A percentile compares a stretch with the other conserved stretches of the same genome.
Conservation (phyloP, 2,113 vertebrate species). For the Fukomys damarensis region DNA sequence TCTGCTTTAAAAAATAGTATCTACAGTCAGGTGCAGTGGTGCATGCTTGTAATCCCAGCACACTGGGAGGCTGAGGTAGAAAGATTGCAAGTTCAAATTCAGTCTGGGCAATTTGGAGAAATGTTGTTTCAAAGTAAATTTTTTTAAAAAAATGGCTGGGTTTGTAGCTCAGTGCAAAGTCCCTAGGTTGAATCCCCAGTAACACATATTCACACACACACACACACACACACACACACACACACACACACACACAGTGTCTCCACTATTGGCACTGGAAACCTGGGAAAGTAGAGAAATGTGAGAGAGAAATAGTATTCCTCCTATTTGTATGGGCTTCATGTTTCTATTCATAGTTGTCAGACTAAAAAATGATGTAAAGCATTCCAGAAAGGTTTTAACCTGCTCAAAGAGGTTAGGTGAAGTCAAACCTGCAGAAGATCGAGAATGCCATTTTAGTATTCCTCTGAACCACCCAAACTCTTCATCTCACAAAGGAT, state of each 20-base stretch:
- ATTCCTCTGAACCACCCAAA: slow-evolving; percentile 16
- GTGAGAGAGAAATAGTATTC: neutral
- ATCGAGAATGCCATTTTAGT: slow-evolving; percentile 25
- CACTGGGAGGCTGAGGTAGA: neutral
- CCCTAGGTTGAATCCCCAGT: neutral
- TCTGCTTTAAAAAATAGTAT: neutral
- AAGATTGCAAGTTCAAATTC: neutral
- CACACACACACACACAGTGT: neutral
- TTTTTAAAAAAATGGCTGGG: neutral
- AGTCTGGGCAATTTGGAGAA: neutral
- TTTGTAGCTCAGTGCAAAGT: neutral
- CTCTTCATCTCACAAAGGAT: slow-evolving; percentile 10
- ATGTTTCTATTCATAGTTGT: neutral
- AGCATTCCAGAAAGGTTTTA: neutral
- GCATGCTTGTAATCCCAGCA: neutral
- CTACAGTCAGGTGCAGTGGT: neutral
- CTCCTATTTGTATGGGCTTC: neutral
- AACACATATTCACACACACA: neutral
- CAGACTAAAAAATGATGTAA: neutral
- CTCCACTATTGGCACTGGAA: slow-evolving; percentile 1
- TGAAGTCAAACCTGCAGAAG: neutral
- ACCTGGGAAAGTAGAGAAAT: neutral
- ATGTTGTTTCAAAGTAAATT: neutral
- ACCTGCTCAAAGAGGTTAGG: neutral
- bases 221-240: neutral